phyloP scores from a whole-genome alignment of 2,888 invertebrate species.

The Eutolmus rufibarbis region DNA sequence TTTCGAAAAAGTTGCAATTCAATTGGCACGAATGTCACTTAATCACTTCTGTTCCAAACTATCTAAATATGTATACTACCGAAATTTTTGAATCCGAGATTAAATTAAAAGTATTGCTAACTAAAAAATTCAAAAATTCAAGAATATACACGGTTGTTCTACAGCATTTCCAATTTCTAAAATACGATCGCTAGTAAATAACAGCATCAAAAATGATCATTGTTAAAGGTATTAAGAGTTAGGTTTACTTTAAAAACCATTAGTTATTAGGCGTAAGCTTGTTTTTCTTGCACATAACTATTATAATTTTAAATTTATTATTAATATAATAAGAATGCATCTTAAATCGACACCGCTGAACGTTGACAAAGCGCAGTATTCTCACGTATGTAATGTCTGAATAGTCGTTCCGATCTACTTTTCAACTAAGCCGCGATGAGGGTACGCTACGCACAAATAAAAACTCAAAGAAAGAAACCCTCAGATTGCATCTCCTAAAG shows the following conservation, averaged over 20 bases:
- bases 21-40: no score
- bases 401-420: not conserved
- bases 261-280: not conserved
- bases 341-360: not conserved
- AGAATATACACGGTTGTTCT: no score
- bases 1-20: not conserved
- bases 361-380: not conserved
- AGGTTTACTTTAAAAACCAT: no score
- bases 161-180: no score
- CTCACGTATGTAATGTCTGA: not conserved
- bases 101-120: no score
- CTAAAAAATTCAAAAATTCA: no score
- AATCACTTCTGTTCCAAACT: no score
- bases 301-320: not conserved
- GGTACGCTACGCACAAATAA: not conserved
- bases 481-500: not conserved
- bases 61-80: no score
- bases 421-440: not conserved
- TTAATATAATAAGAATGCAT: not conserved
- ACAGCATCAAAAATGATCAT: no score
- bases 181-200: no score
- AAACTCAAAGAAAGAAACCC: not conserved
- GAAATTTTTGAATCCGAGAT: no score
- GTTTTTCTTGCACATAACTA: not conserved
- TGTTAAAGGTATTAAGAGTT: no score